These are phyloP conservation scores for Amazona finschi DNA, from an alignment of 2,797 vertebrate genomes.

Conservation along the genomic window DNA sequence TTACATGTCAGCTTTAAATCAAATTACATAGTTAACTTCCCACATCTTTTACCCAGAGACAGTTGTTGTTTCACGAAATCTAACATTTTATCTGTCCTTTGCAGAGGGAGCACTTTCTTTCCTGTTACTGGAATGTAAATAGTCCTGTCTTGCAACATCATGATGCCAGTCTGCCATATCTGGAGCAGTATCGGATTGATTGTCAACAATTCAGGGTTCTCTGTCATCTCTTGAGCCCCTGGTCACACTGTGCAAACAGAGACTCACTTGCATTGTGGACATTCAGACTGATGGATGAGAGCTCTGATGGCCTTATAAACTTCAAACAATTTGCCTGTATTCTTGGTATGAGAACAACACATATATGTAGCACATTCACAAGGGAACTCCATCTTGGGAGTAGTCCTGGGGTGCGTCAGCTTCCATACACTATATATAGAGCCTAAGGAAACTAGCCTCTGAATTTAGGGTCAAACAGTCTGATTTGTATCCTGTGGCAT, in stretches of 20 bases:
- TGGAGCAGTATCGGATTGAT: constrained; percentile 94
- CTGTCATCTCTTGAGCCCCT: constrained; percentile 89
- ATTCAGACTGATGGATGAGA: constrained; percentile 90
- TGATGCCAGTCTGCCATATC: constrained; percentile 91
- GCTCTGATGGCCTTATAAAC: constrained; percentile 89
- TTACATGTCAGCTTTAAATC: not conserved
- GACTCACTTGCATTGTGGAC: constrained; percentile 87
- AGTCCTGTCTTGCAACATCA: constrained; percentile 87
- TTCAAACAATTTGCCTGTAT: constrained; percentile 91
- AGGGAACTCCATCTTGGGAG: not conserved
- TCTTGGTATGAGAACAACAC: constrained; percentile 78
- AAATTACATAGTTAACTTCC: not conserved
- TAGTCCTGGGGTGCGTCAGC: not conserved
- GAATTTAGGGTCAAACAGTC: not conserved
- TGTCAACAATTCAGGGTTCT: constrained; percentile 90
- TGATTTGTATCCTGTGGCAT: not conserved
- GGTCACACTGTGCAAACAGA: constrained; percentile 84
- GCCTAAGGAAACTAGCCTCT: not conserved
- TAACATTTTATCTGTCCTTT: constrained; percentile 8
- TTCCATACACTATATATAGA: not conserved
- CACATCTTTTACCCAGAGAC: not conserved
- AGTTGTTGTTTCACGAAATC: not conserved
- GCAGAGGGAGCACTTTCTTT: constrained; percentile 94
- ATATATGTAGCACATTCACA: accelerated
- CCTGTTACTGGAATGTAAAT: constrained; percentile 89